Conservation (phyloP, 2,797 vertebrate species). For the Delichon dasypus region DNA sequence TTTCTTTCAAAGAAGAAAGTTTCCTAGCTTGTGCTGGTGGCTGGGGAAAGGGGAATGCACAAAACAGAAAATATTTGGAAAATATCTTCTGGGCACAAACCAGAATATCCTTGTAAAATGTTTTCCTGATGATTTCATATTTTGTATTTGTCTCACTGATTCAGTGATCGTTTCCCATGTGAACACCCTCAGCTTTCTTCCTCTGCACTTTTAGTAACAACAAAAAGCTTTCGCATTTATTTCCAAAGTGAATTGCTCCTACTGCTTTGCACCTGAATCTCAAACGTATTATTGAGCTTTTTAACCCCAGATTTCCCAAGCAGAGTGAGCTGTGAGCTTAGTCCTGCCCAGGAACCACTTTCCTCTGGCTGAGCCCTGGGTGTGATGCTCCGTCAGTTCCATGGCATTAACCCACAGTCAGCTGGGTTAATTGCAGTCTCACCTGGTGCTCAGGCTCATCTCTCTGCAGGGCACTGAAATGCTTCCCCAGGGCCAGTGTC, state of each 20-base stretch:
- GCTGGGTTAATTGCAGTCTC: background rate
- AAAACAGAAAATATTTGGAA: background rate
- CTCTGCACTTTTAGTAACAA: background rate
- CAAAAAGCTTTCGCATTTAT: background rate
- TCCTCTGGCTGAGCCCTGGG: background rate
- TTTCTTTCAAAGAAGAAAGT: background rate
- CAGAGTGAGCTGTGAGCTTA: background rate
- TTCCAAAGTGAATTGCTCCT: background rate
- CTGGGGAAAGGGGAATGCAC: background rate
- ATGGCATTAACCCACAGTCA: background rate
- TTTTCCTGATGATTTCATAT: background rate
- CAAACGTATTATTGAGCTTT: background rate
- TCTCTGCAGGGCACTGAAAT: background rate
- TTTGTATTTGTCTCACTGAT: background rate
- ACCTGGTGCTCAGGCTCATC: background rate
- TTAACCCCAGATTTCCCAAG: background rate
- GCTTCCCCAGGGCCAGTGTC: fast-evolving
- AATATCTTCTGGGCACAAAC: background rate
- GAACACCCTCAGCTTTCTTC: background rate
- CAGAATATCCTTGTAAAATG: background rate
- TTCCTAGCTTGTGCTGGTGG: background rate
- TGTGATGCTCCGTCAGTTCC: fast-evolving
- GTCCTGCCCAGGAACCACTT: background rate
- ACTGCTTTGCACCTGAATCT: background rate
- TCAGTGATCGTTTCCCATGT: background rate